Percentiles rank a stretch among this genome's conserved stretches.
These are phyloP conservation scores for Grantiella picta DNA, from an alignment of 2,113 vertebrate genomes.

Conservation along the genomic window DNA sequence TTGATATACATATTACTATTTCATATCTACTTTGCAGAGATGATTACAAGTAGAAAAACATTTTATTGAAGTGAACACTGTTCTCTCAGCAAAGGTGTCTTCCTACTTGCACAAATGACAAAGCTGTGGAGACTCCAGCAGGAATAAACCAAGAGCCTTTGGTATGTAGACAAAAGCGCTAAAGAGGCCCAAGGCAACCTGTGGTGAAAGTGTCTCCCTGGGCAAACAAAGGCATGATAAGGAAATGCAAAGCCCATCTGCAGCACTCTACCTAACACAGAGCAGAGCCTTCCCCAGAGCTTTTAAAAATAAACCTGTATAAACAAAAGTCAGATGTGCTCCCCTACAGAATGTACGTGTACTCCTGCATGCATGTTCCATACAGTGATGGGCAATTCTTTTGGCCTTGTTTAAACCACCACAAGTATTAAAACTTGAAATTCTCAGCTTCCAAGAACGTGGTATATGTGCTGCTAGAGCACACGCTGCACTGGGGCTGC, in stretches of 20 bases:
- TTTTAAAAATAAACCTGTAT: not conserved
- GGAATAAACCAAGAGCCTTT: not conserved
- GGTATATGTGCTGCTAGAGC: not conserved
- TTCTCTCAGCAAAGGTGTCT: not conserved
- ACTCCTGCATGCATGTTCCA: accelerated
- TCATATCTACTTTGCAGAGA: not conserved
- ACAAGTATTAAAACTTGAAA: not conserved
- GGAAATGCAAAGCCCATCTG: not conserved
- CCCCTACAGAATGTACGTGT: accelerated
- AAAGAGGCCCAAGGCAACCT: not conserved
- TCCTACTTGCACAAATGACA: not conserved
- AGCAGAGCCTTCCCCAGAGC: not conserved
- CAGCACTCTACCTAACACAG: not conserved
- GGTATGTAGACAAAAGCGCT: not conserved
- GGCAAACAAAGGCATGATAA: not conserved
- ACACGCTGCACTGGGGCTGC: not conserved
- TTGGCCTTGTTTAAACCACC: not conserved
- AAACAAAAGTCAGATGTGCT: not conserved
- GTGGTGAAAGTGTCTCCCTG: not conserved
- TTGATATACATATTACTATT: not conserved
- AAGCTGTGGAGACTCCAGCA: not conserved
- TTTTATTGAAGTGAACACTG: not conserved
- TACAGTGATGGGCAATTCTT: not conserved
- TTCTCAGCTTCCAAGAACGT: not conserved
- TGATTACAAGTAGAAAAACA: not conserved